Percentiles rank a stretch among this genome's conserved stretches.
Conservation (phyloP, 2,113 vertebrate species). For the Channa argus region DNA sequence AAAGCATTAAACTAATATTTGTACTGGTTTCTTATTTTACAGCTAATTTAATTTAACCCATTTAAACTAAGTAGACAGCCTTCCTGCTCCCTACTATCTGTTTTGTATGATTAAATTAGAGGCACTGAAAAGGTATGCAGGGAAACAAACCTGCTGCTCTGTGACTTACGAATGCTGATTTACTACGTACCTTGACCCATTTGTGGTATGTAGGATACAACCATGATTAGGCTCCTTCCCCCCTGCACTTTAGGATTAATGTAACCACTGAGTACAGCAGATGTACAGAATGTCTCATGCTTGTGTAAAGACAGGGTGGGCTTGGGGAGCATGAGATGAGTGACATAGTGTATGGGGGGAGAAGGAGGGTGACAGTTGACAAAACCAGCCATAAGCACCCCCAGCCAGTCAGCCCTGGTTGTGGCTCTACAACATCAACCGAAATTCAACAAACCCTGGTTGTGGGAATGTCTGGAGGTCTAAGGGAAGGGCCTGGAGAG, state of each 20-base stretch:
- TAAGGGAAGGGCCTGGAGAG: background rate
- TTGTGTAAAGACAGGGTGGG: background rate
- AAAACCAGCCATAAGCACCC: slow-evolving; percentile 26
- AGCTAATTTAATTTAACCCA: too few species aligned
- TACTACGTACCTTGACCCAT: slow-evolving; percentile 5
- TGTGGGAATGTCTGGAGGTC: slow-evolving; percentile 47
- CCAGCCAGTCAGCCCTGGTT: slow-evolving; percentile 38
- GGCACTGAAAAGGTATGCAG: too few species aligned
- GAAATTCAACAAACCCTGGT: slow-evolving; percentile 49
- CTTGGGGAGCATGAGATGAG: slow-evolving; percentile 3
- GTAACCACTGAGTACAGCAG: slow-evolving; percentile 9
- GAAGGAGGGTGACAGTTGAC: background rate
- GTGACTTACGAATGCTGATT: slow-evolving; percentile 3
- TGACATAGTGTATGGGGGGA: background rate
- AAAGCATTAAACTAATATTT: too few species aligned
- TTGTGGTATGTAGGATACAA: background rate
- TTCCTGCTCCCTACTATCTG: too few species aligned
- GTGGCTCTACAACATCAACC: slow-evolving; percentile 29
- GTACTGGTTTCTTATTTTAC: too few species aligned
- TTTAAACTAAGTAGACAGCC: too few species aligned
- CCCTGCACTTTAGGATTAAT: background rate
- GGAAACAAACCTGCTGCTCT: background rate
- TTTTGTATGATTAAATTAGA: too few species aligned
- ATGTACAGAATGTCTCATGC: background rate
- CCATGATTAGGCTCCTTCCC: background rate